Percentiles rank a stretch among this genome's conserved stretches.
phyloP scores from a whole-genome alignment of 2,888 invertebrate species.

The Ophioninae sp. region DNA sequence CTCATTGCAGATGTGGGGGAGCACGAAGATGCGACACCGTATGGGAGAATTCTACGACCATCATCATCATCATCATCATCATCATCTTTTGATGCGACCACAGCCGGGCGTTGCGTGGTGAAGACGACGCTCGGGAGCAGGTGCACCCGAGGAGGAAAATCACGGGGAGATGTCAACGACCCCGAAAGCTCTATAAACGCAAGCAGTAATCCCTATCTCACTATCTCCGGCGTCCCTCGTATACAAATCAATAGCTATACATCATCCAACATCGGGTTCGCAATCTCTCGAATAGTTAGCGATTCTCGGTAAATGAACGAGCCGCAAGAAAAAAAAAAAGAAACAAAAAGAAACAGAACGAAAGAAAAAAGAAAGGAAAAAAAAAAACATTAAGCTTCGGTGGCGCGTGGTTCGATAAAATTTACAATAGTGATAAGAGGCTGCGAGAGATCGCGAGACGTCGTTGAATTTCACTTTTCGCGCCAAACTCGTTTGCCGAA shows the following conservation, averaged over 20 bases:
- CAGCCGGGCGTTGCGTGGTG: constrained; percentile 62
- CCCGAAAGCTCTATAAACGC: constrained; percentile 62
- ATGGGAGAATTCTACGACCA: no score
- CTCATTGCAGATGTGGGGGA: neutral
- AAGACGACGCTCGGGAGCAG: constrained; percentile 65
- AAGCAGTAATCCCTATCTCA: constrained; percentile 28
- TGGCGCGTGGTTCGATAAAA: constrained; percentile 6
- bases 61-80: neutral
- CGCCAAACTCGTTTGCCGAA: neutral
- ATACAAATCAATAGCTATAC: neutral
- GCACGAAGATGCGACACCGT: neutral
- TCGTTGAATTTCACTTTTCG: neutral
- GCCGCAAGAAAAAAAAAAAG: neutral
- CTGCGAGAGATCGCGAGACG: neutral
- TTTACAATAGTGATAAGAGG: neutral
- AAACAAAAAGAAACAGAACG: neutral
- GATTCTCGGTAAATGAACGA: constrained; percentile 11
- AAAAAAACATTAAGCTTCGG: neutral
- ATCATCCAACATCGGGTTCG: neutral
- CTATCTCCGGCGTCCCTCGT: constrained; percentile 41
- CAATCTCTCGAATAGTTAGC: constrained; percentile 17
- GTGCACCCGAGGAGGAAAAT: constrained; percentile 76
- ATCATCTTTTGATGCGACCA: constrained; percentile 9
- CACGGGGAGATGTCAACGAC: constrained; percentile 78
- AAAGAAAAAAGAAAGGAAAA: neutral